Evolutionary conservation across 2,797 vertebrate species (phyloP).

Genomic region (Typhlichthys eigenmanni): DNA sequence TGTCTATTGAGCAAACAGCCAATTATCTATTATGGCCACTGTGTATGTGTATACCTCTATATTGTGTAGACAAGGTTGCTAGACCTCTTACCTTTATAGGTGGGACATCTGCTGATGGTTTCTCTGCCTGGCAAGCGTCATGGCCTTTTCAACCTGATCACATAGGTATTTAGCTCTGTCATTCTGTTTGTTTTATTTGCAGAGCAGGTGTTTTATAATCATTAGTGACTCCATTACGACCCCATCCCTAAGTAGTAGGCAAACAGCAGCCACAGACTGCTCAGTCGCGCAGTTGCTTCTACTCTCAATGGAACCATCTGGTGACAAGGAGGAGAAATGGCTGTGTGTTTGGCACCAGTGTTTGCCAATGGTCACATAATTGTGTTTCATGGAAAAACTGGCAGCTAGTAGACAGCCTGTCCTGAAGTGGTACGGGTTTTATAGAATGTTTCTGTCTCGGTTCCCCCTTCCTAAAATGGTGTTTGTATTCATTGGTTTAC

Average conservation of each 20-base stretch:
- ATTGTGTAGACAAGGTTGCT: conserved; percentile 27
- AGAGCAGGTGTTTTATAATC: conserved; percentile 83
- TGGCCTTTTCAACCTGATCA: conserved; percentile 74
- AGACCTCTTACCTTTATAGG: conserved; percentile 64
- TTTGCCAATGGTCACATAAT: conserved; percentile 74
- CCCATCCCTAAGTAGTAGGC: conserved; percentile 73
- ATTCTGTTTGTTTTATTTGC: conserved; percentile 82
- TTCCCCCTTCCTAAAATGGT: conserved; percentile 36
- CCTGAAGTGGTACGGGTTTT: conserved; percentile 53
- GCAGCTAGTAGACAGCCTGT: conserved; percentile 55
- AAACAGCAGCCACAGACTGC: conserved; percentile 72
- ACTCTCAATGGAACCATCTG: conserved; percentile 80
- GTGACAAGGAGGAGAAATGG: conserved; percentile 68
- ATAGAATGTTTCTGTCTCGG: conserved; percentile 65
- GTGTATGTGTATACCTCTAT: conserved; percentile 21
- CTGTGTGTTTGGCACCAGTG: conserved; percentile 65
- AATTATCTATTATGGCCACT: conserved; percentile 70
- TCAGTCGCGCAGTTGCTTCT: conserved; percentile 56
- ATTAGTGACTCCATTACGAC: conserved; percentile 75
- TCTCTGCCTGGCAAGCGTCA: conserved; percentile 61
- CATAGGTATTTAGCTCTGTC: conserved; percentile 75
- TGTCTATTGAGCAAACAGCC: conserved; percentile 74
- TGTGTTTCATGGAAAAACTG: conserved; percentile 69
- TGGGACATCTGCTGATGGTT: conserved; percentile 71
- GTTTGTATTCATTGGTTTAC: conserved; percentile 53